These are phyloP conservation scores for Drosophila lacertosa DNA, from an alignment of 1,140 invertebrate genomes.

Conservation along the genomic window DNA sequence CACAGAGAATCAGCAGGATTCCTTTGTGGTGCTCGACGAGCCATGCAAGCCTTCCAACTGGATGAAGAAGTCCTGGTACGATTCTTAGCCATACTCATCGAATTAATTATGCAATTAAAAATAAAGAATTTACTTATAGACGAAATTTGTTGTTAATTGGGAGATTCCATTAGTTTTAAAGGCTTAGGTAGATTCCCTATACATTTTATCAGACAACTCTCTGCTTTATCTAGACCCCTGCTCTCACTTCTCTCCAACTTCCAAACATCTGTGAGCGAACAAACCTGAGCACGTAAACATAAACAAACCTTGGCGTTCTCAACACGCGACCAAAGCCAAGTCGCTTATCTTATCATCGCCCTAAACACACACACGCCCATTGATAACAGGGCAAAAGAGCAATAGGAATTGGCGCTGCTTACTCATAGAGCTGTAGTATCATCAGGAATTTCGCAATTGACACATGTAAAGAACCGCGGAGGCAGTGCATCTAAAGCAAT, in stretches of 20 bases:
- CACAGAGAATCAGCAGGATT: constrained; percentile 45
- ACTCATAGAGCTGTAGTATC: constrained; percentile 71
- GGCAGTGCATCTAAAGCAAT: not conserved
- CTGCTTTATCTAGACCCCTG: no score
- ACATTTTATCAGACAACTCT: no score
- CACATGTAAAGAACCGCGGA: constrained; percentile 30
- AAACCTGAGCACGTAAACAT: constrained; percentile 41
- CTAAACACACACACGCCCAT: constrained; percentile 41
- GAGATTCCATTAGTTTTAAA: no score
- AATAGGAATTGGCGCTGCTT: constrained; percentile 28
- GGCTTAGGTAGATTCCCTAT: no score
- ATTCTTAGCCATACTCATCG: constrained; percentile 53
- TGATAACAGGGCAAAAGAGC: constrained; percentile 26
- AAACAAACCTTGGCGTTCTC: constrained; percentile 51
- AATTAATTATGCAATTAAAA: not conserved
- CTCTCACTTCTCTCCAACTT: not conserved
- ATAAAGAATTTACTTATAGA: constrained; percentile 26
- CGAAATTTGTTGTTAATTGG: not conserved
- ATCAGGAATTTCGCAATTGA: constrained; percentile 51
- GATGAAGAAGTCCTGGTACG: constrained; percentile 83
- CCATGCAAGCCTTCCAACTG: constrained; percentile 77
- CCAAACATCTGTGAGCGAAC: not conserved
- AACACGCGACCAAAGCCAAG: constrained; percentile 27
- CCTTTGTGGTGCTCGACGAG: constrained; percentile 79
- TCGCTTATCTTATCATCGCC: constrained; percentile 57